Conservation (phyloP, 2,113 vertebrate species). For the Bombycilla garrulus region DNA sequence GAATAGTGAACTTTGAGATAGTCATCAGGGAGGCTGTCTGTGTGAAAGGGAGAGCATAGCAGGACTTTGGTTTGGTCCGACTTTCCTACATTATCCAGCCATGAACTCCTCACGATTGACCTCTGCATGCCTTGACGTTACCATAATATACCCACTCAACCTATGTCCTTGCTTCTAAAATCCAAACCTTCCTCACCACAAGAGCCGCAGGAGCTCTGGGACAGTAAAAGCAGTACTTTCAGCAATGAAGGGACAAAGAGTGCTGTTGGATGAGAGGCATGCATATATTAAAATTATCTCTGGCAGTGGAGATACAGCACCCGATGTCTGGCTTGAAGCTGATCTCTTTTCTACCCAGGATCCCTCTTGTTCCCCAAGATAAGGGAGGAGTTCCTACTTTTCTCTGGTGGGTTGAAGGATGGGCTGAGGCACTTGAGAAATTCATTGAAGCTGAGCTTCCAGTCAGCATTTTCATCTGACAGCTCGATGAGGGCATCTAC, state of each 20-base stretch:
- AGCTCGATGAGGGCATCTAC: conserved; percentile 97
- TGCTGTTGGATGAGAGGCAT: neutral
- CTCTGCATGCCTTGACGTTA: neutral
- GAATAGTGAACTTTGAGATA: conserved; percentile 2
- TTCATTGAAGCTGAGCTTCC: conserved; percentile 97
- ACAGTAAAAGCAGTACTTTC: neutral
- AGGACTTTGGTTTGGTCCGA: conserved; percentile 24
- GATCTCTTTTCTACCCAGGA: neutral
- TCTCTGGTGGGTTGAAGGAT: conserved; percentile 93
- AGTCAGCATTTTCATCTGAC: conserved; percentile 97
- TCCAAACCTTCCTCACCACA: neutral
- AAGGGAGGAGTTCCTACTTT: conserved; percentile 79
- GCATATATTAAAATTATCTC: neutral
- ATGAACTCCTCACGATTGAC: neutral
- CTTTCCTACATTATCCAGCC: neutral
- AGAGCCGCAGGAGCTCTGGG: neutral
- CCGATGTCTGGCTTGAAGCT: neutral
- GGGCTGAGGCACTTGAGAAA: conserved; percentile 98
- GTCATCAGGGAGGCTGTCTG: neutral
- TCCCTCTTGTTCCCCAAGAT: neutral
- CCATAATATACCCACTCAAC: neutral
- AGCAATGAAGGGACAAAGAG: neutral
- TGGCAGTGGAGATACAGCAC: neutral
- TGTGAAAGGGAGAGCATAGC: neutral
- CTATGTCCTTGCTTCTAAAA: neutral